A percentile compares a stretch with the other conserved stretches of the same genome.
Evolutionary conservation across 2,888 invertebrate species (phyloP).

Genomic region (Maniola hyperantus): DNA sequence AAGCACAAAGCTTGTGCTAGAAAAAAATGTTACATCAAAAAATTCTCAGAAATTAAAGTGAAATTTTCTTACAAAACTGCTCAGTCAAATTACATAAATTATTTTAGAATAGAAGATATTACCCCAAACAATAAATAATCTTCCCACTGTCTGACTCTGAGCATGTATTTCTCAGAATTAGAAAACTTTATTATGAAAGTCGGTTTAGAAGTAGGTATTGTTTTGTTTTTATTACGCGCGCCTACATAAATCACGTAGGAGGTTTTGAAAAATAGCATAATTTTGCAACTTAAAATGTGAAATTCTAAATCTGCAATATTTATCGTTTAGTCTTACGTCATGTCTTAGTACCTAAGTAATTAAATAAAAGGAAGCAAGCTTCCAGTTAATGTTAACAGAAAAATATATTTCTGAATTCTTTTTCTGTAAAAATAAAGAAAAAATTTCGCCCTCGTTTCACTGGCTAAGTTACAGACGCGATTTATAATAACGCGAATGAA

Average conservation of each 20-base stretch:
- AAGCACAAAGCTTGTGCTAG: background rate
- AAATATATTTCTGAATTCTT: too few species aligned
- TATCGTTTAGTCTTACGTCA: background rate
- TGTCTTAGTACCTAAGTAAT: background rate
- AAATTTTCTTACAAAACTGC: background rate
- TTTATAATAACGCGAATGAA: too few species aligned
- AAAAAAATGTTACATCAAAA: too few species aligned
- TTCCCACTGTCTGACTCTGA: background rate
- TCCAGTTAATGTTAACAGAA: too few species aligned
- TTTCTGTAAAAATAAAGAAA: too few species aligned
- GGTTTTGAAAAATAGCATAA: background rate
- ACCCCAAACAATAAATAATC: conserved; percentile 13
- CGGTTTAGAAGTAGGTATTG: background rate
- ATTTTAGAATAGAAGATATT: background rate
- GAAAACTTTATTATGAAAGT: background rate
- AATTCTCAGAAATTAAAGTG: too few species aligned
- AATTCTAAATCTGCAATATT: conserved; percentile 4
- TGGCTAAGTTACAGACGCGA: too few species aligned
- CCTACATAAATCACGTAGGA: background rate
- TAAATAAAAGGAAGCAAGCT: background rate
- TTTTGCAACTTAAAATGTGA: background rate
- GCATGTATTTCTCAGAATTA: conserved; percentile 6
- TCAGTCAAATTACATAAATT: background rate
- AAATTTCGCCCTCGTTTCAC: too few species aligned
- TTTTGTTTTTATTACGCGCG: background rate